These are phyloP conservation scores for Lochmaea crataegi DNA, from an alignment of 2,888 invertebrate species.

Conservation along the genomic window DNA sequence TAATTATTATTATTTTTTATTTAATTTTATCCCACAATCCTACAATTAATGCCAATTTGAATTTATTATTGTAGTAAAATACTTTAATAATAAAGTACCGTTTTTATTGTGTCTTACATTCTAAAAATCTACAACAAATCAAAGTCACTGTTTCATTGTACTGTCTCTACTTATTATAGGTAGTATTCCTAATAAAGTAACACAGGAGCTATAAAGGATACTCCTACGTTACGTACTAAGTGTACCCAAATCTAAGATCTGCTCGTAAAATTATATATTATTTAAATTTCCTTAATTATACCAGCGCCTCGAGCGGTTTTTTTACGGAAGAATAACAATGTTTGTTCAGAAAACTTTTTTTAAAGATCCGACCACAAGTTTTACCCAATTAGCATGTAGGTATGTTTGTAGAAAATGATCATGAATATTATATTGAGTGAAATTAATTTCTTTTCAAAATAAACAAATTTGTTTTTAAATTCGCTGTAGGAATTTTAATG, in stretches of 20 bases:
- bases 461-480: not conserved
- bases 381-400: not conserved
- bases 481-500: not conserved
- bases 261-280: not conserved
- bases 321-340: not conserved
- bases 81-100: not conserved
- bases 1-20: too few species aligned
- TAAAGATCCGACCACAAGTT: not conserved
- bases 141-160: not conserved
- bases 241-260: not conserved
- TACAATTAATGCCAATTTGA: too few species aligned
- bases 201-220: not conserved
- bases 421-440: not conserved
- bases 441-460: not conserved
- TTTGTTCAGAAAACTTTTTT: not conserved
- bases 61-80: too few species aligned
- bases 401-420: not conserved
- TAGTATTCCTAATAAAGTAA: not conserved
- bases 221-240: not conserved
- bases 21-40: too few species aligned
- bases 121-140: not conserved
- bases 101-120: not conserved
- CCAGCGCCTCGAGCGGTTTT: not conserved
- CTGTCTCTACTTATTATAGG: not conserved
- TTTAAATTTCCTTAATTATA: slow-evolving; percentile 3